These are phyloP conservation scores for Athalia cordata DNA, from an alignment of 2,888 invertebrate genomes.

Conservation along the genomic window DNA sequence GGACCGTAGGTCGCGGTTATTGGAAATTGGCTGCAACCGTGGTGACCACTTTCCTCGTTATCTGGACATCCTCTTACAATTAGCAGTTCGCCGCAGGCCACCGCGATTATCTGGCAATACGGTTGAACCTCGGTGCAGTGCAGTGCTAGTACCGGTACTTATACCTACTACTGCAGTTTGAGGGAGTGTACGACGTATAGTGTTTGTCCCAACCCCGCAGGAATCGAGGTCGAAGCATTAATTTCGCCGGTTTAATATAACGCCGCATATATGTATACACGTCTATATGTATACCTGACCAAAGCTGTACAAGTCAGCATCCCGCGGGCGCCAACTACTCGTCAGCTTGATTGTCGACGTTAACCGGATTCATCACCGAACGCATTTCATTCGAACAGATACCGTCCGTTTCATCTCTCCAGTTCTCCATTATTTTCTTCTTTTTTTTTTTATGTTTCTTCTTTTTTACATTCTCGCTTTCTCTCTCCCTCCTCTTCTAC, in stretches of 20 bases:
- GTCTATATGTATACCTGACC: neutral
- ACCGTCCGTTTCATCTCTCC: conserved; percentile 28
- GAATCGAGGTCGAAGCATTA: conserved; percentile 13
- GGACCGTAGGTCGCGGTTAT: conserved; percentile 3
- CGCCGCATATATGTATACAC: neutral
- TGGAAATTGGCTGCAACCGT: conserved; percentile 17
- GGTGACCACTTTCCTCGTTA: conserved; percentile 23
- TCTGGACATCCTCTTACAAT: conserved; percentile 39
- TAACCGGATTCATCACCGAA: conserved; percentile 38
- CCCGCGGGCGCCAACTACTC: conserved; percentile 38
- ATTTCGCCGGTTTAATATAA: conserved; percentile 34
- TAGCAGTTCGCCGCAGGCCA: conserved; percentile 15
- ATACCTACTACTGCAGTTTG: neutral
- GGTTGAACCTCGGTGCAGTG: neutral
- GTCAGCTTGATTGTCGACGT: conserved; percentile 35
- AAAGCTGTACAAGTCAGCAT: neutral
- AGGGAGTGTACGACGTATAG: neutral
- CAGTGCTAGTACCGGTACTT: neutral
- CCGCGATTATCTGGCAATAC: conserved; percentile 26
- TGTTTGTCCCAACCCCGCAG: conserved; percentile 14
- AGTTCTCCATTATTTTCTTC: neutral
- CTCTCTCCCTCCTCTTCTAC: neutral
- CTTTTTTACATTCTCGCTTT: neutral
- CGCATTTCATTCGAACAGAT: conserved; percentile 28
- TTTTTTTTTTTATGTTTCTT: neutral